A percentile compares a stretch with the other conserved stretches of the same genome.
These are phyloP conservation scores for Neotragus moschatus DNA, from an alignment of 2,113 vertebrate species.

Conservation along the genomic window DNA sequence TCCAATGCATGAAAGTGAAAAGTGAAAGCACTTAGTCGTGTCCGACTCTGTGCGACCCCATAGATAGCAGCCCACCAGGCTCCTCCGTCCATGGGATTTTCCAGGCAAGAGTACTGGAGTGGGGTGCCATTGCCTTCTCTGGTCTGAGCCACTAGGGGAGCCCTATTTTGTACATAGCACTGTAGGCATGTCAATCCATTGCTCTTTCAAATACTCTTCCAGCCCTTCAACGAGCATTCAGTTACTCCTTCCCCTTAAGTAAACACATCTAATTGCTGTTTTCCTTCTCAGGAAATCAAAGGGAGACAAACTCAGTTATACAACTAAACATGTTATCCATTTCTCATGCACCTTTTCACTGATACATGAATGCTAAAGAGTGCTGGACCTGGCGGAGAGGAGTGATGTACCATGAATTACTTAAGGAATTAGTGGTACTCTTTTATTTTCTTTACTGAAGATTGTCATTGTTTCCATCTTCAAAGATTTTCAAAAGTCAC, in stretches of 20 bases:
- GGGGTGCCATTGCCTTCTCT: too few species aligned
- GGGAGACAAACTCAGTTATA: slow-evolving; percentile 7
- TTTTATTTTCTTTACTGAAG: neutral
- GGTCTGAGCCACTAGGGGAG: neutral
- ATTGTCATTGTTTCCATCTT: neutral
- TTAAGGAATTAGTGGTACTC: neutral
- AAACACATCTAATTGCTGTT: neutral
- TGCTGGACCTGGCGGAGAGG: neutral
- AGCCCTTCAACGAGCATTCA: neutral
- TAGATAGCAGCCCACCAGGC: too few species aligned
- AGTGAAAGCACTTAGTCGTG: too few species aligned
- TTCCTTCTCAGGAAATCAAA: slow-evolving; percentile 9
- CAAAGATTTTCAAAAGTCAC: neutral
- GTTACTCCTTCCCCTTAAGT: slow-evolving; percentile 25
- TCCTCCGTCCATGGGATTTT: too few species aligned
- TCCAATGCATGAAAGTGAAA: too few species aligned
- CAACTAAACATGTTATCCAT: neutral
- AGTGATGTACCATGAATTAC: neutral
- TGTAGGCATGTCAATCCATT: neutral
- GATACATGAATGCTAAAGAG: neutral
- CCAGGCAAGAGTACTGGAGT: too few species aligned
- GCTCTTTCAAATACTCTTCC: slow-evolving; percentile 15
- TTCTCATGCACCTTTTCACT: neutral
- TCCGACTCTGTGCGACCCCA: too few species aligned
- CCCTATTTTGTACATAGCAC: neutral